phyloP scores from a whole-genome alignment of 2,113 vertebrate species.

The Bambusicola thoracicus region DNA sequence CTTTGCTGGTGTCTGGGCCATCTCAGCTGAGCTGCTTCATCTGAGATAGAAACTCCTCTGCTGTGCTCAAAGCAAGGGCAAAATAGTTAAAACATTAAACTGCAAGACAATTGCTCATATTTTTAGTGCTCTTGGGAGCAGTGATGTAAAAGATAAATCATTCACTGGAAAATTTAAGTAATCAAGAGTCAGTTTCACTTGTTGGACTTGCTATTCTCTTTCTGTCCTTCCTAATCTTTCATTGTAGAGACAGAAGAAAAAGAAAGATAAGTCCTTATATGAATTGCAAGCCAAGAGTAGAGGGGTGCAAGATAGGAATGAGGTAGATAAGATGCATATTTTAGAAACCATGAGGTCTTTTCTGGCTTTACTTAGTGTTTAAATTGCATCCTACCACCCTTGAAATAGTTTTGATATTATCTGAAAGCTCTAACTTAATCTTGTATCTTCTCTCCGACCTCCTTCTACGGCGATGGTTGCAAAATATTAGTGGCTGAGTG shows the following conservation, averaged over 20 bases:
- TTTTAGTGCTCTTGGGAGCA: neutral
- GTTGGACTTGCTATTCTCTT: neutral
- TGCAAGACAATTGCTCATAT: neutral
- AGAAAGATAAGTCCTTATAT: neutral
- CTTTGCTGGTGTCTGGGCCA: neutral
- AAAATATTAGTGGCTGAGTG: neutral
- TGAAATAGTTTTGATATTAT: neutral
- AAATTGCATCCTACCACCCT: neutral
- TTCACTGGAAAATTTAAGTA: slow-evolving; percentile 20
- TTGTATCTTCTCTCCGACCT: neutral
- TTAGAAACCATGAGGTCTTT: neutral
- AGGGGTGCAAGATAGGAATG: neutral
- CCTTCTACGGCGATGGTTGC: neutral
- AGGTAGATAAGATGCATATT: neutral
- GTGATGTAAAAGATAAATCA: slow-evolving; percentile 44
- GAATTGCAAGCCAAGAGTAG: neutral
- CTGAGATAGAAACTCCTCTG: neutral
- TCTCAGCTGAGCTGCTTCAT: neutral
- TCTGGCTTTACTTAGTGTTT: neutral
- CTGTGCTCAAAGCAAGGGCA: slow-evolving; percentile 5
- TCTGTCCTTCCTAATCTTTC: slow-evolving; percentile 5
- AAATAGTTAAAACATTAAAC: slow-evolving; percentile 32
- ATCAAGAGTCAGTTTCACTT: neutral
- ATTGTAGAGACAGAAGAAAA: neutral
- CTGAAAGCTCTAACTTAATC: neutral